Percentiles rank a stretch among this genome's conserved stretches.
Conservation (phyloP, 1,140 invertebrate genomes). For the Chironomus tepperi region DNA sequence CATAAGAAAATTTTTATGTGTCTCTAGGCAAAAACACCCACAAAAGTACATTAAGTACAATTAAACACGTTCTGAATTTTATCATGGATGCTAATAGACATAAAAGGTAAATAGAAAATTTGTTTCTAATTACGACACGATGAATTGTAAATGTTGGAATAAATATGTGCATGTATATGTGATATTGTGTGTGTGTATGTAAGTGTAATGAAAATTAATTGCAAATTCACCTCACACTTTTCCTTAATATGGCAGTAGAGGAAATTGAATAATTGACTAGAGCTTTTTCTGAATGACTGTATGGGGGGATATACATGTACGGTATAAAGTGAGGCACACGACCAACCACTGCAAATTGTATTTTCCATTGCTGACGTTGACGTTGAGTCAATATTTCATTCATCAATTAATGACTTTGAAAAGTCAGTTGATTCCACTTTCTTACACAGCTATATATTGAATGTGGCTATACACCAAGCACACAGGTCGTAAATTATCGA, state of each 20-base stretch:
- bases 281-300: not conserved
- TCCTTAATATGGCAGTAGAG: not conserved
- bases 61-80: constrained; percentile 7
- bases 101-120: not conserved
- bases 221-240: not conserved
- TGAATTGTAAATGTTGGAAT: too few species aligned
- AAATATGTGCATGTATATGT: too few species aligned
- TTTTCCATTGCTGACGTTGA: too few species aligned
- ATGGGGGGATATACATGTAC: not conserved
- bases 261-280: constrained; percentile 20
- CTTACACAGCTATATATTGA: not conserved
- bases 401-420: constrained; percentile 5
- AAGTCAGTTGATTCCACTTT: not conserved
- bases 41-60: too few species aligned
- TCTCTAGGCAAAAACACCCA: too few species aligned
- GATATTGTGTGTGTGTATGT: too few species aligned
- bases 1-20: too few species aligned
- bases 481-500: not conserved
- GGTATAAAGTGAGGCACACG: not conserved
- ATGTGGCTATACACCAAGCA: too few species aligned
- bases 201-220: constrained; percentile 2
- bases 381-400: not conserved
- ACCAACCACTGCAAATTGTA: not conserved
- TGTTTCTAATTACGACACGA: constrained; percentile 4
- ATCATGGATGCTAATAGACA: not conserved